Evolutionary conservation across 2,888 invertebrate genomes (phyloP), one percentile per base, ranked within the genome.

Genomic region (Esperia sulphurella): DNA sequence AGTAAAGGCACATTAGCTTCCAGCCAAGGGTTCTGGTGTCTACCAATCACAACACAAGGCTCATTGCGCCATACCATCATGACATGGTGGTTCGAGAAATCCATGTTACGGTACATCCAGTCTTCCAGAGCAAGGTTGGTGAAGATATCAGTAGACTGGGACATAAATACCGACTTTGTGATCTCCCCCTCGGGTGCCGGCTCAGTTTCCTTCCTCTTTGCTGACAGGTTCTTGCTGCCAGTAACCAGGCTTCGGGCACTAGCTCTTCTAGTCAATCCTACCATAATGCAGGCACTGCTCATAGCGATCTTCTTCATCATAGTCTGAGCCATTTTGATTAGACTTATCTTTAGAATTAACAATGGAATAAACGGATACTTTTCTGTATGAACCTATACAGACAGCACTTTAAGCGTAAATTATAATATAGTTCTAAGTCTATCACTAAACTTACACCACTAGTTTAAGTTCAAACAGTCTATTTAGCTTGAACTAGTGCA

Each of bases 11-110:
- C 85, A 78, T 98, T 95, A 1, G 96, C 94, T 79, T 99, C 99
- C 31, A 94, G 78, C 95, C 98, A 99, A 0, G 98, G 97, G 83
- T 99, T 99, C 81, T 99, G 99, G 81, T 98, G 97, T 49, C 97
- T 93, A 6, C 99, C 99, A 74, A 99, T 94, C 5, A 99, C 98
- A 46, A 99, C 96, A 74, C 97, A 95, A 0, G 98, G 98, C 59
- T 94, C 92, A 79, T 98, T 99, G 46, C 94, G 92, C 97, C 98
- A 99, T 49, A 99, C 87, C 81, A 98, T 92, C 74, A 99, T 89
- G 2, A 98, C 91, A 77, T 97, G 95, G 71, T 95, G 95, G 52
- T 94, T 92, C 5, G 91, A 91, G 62, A 98, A 96, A 76, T 97
- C 94, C 77, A 93, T 94, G 72, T 98, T 95, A 48, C 92, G 93